Evolutionary conservation across 2,888 invertebrate species (phyloP), one percentile per base, ranked within the genome.

Genomic region (Volucella inanis): DNA sequence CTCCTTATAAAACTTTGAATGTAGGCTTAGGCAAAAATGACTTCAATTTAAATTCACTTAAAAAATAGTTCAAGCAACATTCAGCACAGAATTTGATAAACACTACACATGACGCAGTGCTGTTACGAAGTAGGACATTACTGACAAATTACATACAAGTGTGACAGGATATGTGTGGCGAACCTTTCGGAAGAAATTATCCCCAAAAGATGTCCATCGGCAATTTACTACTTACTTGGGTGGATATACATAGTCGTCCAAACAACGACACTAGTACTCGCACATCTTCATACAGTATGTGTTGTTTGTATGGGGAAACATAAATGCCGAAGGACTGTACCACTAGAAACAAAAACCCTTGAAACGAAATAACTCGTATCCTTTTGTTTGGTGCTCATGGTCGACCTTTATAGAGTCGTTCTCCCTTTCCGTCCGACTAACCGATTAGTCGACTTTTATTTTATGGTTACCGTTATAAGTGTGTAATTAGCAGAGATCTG

Each of bases 391-490:
- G 31, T 3, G n/a, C 64, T 38, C 15, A 39, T 8, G n/a, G n/a
- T 41, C 38, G 67, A 61, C 65, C 72, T 79, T 79, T 54, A 47
- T 38, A 15, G 38, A 49, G 45, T 49, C 62, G 31, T 31, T 61
- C 47, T 47, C n/a, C 67, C 55, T 55, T 74, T 74, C 52, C 22
- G 67, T 12, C 45, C 55, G 67, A 67, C 67, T 68, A 54, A 22
- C 55, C 72, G 80, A 74, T 80, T 80, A 74, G 67, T 80, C 61
- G 67, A 72, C 72, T 74, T 80, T 74, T 80, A 67, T 61, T 80
- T 80, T 61, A 74, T 80, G 71, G 57, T 52, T 71, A 79, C 31
- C 64, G 80, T 80, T 80, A 80, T 78, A 83, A 83, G 72, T 79
- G 61, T 67, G 79, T 84, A 84, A 80, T 79, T 84, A 79, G 59